Evolutionary conservation across 2,113 vertebrate genomes (phyloP), one percentile per base, ranked within the genome.

Genomic region (Rhagologus leucostigma): DNA sequence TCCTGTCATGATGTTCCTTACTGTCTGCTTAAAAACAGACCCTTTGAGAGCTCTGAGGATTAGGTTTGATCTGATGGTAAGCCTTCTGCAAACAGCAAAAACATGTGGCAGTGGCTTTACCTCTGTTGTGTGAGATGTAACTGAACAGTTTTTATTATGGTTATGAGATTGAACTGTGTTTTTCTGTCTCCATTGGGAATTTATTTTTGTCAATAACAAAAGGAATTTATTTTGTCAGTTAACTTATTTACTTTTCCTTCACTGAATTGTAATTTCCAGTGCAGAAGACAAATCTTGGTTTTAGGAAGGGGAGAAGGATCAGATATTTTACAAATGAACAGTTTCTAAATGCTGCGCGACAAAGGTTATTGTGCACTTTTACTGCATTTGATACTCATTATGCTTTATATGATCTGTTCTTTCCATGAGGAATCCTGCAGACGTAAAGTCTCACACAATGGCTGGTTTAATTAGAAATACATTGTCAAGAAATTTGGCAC

Each of bases 391-490:
- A 92, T 90, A 78, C 55, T 96, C 73, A 90, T 96, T 93, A 81
- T 46, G 77, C 52, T 75, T 39, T 75, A 81, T 46, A 68, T 84
- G 88, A 88, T 86, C 76, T 56, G 79, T 95, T 97, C 80, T 95
- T 93, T 88, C 95, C 89, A 76, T 69, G 53, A 91, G 90, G 79
- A 97, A 88, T 94, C 91, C 81, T 96, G 85, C 96, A 93, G 90
- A 95, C 96, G 73, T 93, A 95, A 97, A 96, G 91, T 75, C 52
- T 94, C 76, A 60, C 49, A 88, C 65, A 79, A 47, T 96, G 87
- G n/a, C 74, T 96, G 60, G 67, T 95, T 97, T 97, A 96, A 97
- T 97, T 97, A 90, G 85, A 93, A 97, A 89, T 96, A 81, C 91
- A 94, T 67, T 90, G 89, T 90, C 73, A 69, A 96, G 79, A 96